Evolutionary conservation across 1,140 invertebrate genomes (phyloP).

Genomic region (Carposina sasakii): DNA sequence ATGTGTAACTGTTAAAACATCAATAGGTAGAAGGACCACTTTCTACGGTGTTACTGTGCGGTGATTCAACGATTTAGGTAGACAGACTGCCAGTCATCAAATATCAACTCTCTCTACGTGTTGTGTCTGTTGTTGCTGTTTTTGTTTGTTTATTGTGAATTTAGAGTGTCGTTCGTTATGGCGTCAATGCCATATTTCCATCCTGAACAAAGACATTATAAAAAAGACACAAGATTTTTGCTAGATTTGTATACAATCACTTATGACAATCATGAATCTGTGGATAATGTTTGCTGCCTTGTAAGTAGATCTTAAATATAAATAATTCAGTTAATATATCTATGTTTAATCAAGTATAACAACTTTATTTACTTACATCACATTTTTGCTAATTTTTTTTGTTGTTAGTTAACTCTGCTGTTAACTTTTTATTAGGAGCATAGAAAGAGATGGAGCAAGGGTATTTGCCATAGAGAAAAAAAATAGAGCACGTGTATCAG

Average conservation of each 20-base stretch:
- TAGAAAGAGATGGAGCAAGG: no score
- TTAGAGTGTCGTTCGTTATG: no score
- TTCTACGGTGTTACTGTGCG: no score
- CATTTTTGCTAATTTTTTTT: no score
- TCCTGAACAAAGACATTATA: constrained; percentile 81
- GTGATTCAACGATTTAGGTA: constrained; percentile 60
- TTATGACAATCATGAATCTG: constrained; percentile 83
- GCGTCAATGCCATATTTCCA: constrained; percentile 68
- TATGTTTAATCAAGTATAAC: no score
- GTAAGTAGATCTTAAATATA: constrained; percentile 45
- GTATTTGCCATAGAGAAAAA: no score
- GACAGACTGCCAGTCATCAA: constrained; percentile 30
- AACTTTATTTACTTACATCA: no score
- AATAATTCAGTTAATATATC: no score
- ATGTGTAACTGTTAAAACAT: constrained; percentile 61
- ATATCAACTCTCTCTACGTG: constrained; percentile 15
- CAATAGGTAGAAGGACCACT: constrained; percentile 56
- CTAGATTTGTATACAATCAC: constrained; percentile 88
- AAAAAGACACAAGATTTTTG: constrained; percentile 88
- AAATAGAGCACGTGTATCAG: no score
- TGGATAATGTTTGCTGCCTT: constrained; percentile 74
- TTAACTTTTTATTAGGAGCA: no score
- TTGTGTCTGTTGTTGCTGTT: constrained; percentile 18
- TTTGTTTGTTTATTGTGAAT: background rate
- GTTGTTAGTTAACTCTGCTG: no score